Evolutionary conservation across 2,113 vertebrate genomes (phyloP), one percentile per base, ranked within the genome.

Genomic region (Cryptomyrus ogoouensis): DNA sequence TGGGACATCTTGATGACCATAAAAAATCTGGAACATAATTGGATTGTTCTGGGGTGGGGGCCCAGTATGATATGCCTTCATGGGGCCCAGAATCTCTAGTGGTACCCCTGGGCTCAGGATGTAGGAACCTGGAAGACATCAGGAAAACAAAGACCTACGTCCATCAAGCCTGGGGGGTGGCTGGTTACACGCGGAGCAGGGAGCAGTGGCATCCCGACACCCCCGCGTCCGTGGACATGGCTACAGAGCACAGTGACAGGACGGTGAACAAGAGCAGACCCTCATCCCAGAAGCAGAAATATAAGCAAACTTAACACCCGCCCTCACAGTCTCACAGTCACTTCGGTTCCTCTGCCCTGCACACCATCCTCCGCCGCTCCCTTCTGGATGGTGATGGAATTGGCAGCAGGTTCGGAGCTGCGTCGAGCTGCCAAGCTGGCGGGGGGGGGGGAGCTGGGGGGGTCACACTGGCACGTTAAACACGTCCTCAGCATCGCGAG

Each of bases 281-380:
- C 95, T 96, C 96, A 96, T 97, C 96, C 97, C 96, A 96, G 96
- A 95, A 95, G 94, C 95, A 94, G 93, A 95, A 96, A 97, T 96
- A 96, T 96, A 97, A 97, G 96, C 97, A 96, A 96, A 97, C 96
- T 97, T 97, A 97, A 96, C 96, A 96, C 96, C 95, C 96, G 95
- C 94, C 95, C 96, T 96, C 96, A 96, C 96, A n/a, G 96, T 97
- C 96, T 96, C 94, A 19, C 91, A 94, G 95, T 96, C 97, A 96
- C 96, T 97, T 97, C 96, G 95, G 95, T 96, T 96, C 96, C 95
- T 94, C 95, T 95, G 96, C 94, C 94, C 95, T 94, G 90, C 93
- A 95, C 94, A 94, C 95, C 95, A 96, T 97, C 96, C 95, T 95
- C 97, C 96, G 96, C 93, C 92, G 93, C 94, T 95, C 94, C 95